Conservation (phyloP, 1,140 invertebrate species). For the Pseudobourletiella spinata region DNA sequence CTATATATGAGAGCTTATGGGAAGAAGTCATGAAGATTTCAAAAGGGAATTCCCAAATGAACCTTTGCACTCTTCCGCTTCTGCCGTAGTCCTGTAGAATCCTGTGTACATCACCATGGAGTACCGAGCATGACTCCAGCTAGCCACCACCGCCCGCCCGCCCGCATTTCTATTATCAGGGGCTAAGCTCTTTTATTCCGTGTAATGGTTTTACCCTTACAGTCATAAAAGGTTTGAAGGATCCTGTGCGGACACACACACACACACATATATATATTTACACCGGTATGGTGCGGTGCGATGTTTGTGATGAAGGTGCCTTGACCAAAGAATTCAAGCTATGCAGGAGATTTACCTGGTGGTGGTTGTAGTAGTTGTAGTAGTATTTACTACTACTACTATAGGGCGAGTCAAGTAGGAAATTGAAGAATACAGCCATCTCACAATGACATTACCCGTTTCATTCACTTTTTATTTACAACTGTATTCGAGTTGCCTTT, state of each 20-base stretch:
- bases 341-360: no score
- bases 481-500: background rate
- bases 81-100: no score
- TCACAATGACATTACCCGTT: background rate
- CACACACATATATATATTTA: background rate
- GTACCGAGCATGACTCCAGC: no score
- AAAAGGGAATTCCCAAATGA: background rate
- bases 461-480: conserved; percentile 1
- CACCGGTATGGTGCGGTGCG: no score
- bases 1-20: background rate
- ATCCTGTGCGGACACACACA: background rate
- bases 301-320: no score
- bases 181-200: background rate
- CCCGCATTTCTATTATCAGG: no score
- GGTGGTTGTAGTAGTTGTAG: no score
- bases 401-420: no score
- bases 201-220: background rate
- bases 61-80: background rate
- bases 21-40: background rate
- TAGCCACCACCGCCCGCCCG: background rate
- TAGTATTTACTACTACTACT: no score
- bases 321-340: no score
- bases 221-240: background rate
- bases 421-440: background rate
- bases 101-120: no score